Base-by-base conservation (phyloP, 2,888 invertebrate species). In the Dione vanillae region DNA sequence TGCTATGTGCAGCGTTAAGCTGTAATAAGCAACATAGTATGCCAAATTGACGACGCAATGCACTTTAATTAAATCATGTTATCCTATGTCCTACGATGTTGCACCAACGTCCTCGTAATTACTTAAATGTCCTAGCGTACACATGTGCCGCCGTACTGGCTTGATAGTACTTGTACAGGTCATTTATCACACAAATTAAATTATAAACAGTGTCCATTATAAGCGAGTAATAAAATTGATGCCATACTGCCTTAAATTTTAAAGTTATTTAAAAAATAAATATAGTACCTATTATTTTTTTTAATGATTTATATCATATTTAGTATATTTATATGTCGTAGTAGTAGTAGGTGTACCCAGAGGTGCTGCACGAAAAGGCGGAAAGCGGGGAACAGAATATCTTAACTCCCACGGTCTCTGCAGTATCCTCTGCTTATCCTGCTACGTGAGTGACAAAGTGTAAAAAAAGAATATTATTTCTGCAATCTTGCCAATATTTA, bases 31-130 rank as follows among this genome's bases (percentile, higher is more conserved):
- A 27, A 27, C 27, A 27, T 27, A 59, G 62, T 12, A 27, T 14
- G 6, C 12, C 35, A 16, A 62, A 62, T 45, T 61, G 41, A 20
- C 6, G 10, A 6, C 9, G 11, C 19, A 11, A 35, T 9, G 16
- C 62, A 49, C n/a, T 64, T 64, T 64, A 64, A 64, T 64, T 64
- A 64, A 64, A 64, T 64, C 62, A 49, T 37, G 62, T 64, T 62
- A 19, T 14, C 49, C 62, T 37, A 27, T 11, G 62, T 37, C 47
- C 62, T 47, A 37, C 49, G 62, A 64, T 37, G 35, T 37, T 64
- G 35, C 62, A 12, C 62, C 45, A n/a, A 64, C 27, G 27, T 27
- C 2, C 27, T 27, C 27, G 27, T 64, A 64, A 64, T 64, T 64
- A 64, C 49, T 49, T 16, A 64, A 64, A 64, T 64, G 49, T 35